Base-by-base conservation (phyloP, 2,888 invertebrate genomes). In the Hirtodrosophila trivittata region DNA sequence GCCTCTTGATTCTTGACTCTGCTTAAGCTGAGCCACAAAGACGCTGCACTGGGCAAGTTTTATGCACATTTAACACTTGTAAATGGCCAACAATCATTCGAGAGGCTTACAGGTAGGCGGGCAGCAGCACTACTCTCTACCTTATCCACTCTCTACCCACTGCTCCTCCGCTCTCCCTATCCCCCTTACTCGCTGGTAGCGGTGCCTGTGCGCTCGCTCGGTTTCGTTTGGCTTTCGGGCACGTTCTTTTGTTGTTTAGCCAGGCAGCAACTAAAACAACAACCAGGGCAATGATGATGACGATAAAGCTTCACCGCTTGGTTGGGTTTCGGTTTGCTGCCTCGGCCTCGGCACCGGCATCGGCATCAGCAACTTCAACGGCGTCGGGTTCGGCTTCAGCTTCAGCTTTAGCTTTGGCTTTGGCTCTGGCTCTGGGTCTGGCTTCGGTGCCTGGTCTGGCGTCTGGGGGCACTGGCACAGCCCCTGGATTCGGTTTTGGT, bases 51-150 rank as follows among this genome's bases (percentile, higher is more conserved):
- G 46, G 56, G 52, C 60, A 67, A 56, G 55, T 60, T 52, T 63
- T 70, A 65, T 75, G 64, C 58, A 52, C 78, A 78, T 69, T 82
- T 85, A 82, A 66, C 78, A 72, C 83, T 78, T 76, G 62, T 57
- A 70, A 67, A 64, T 81, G 66, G 59, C 63, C 64, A 41, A 32
- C 54, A 71, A 65, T 68, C 71, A 56, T 49, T 69, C 43, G 51
- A 43, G 38, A 12, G 18, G 43, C 62, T 60, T 43, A 25, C 25
- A 59, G 16, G 37, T 21, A 18, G 42, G 1, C 47, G 9, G 18
- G 4, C 35, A 8, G 28, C 6, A 28, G 7, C 18, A 18, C 16
- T 10, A 21, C 5, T 18, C 13, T 30, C 9, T 25, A 18, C 45
- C 38, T 28, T 38, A 25, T 9, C 18, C 54, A 38, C 35, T 38